These are phyloP conservation scores for Euglossa dilemma DNA, from an alignment of 1,140 invertebrate genomes.

Conservation along the genomic window DNA sequence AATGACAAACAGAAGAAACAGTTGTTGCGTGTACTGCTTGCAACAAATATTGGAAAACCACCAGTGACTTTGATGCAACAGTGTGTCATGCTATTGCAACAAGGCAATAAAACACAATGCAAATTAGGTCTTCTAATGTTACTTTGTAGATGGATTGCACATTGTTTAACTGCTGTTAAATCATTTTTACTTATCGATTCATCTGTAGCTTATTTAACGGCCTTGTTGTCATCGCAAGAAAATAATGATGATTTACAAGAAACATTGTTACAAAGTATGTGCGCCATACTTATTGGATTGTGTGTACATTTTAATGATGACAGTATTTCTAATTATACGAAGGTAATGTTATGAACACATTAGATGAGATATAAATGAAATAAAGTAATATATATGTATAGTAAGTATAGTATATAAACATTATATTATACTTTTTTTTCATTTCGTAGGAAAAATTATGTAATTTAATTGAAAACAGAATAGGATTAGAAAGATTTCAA, in stretches of 20 bases:
- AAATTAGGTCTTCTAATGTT: constrained; percentile 96
- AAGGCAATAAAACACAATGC: constrained; percentile 93
- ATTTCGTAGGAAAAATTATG: constrained; percentile 87
- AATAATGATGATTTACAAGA: constrained; percentile 88
- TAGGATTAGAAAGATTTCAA: constrained; percentile 95
- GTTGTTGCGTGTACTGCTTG: constrained; percentile 94
- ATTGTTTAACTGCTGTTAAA: constrained; percentile 92
- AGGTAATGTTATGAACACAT: constrained; percentile 76
- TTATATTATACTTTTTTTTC: constrained; percentile 43
- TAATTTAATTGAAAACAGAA: constrained; percentile 94
- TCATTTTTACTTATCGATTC: constrained; percentile 92
- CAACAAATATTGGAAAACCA: constrained; percentile 91
- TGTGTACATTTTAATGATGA: constrained; percentile 97
- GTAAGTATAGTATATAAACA: neutral
- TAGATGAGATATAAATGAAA: neutral
- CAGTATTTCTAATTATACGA: constrained; percentile 89
- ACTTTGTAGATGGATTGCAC: constrained; percentile 93
- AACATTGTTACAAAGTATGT: constrained; percentile 87
- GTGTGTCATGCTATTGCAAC: constrained; percentile 91
- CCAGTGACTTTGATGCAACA: constrained; percentile 95
- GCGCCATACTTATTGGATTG: constrained; percentile 96
- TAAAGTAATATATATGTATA: neutral
- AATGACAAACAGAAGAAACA: constrained; percentile 95
- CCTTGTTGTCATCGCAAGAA: constrained; percentile 87
- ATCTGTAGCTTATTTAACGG: constrained; percentile 92